Base-by-base conservation (phyloP, 2,888 invertebrate genomes). In the Lacanobia oleracea region DNA sequence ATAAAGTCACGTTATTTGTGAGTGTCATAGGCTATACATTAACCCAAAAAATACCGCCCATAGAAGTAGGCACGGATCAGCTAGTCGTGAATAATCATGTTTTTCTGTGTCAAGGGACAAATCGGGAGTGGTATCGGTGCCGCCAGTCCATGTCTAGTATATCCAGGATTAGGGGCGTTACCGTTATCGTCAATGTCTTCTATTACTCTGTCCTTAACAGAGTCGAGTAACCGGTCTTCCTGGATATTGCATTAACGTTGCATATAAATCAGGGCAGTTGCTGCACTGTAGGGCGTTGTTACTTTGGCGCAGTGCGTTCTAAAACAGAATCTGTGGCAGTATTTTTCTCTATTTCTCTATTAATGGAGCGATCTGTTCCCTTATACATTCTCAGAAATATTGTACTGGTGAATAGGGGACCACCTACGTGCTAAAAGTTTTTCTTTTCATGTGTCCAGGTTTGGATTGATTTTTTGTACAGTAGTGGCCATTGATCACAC, bases 401-500 rank as follows among this genome's bases (percentile, higher is more conserved):
- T 10, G 27, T 50, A 51, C 18, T 48, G 40, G 21, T 14, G 5
- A 33, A 18, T 10, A 51, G 12, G 57, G 37, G n/a, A 50, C 40
- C 48, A 56, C 8, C 4, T 21, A 18, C 16, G 6, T 27, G 21
- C 7, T 40, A 40, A 48, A 70, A 51, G 21, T 27, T 50, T 6
- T 4, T 43, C 27, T 8, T 56, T 50, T 45, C 7, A 27, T 64
- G 54, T 45, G 40, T 77, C 50, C 60, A 27, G 61, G 37, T 27
- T 40, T 81, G 21, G 40, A 65, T 69, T 65, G 77, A 57, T 81
- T 76, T 74, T 81, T 66, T 69, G 61, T 77, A 53, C 60, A 65
- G 10, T 23, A 51, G 50, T 43, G 45, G 59, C 50, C 68, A 82
- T 80, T 82, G 83, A 81, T 79, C 74, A 73, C 61, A 18, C 21